Evolutionary conservation across 92 coral and sea anemone genomes (phyloP).

Genomic region (Palythoa caribaeorum): DNA sequence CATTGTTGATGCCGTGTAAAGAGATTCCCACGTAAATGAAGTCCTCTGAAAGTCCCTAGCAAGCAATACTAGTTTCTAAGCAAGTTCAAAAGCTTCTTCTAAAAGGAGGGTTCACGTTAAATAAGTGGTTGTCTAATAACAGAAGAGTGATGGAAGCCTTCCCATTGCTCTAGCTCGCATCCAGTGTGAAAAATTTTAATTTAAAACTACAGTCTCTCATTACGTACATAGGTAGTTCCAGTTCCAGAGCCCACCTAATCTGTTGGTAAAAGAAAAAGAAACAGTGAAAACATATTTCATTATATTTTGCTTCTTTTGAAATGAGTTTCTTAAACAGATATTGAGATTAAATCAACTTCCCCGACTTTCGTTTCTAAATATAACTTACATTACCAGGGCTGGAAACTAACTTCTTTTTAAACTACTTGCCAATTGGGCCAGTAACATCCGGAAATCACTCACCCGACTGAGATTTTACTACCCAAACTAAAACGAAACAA

Average conservation of each 20-base stretch:
- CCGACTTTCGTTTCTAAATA: too few relatives aligned
- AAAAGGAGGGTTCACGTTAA: slow-evolving; percentile 74
- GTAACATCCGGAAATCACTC: too few relatives aligned
- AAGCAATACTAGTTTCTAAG: slow-evolving; percentile 56
- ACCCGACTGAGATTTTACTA: too few relatives aligned
- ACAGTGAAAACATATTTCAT: background rate
- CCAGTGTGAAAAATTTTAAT: background rate
- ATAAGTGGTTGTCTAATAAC: slow-evolving; percentile 70
- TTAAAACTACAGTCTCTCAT: background rate
- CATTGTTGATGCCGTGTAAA: slow-evolving; percentile 40
- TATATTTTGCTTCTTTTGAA: background rate
- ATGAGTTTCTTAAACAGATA: too few relatives aligned
- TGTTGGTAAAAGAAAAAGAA: background rate
- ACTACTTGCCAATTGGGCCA: too few relatives aligned
- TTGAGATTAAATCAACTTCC: too few relatives aligned
- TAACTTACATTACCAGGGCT: too few relatives aligned
- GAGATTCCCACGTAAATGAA: slow-evolving; percentile 68
- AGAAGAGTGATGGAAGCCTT: slow-evolving; percentile 66
- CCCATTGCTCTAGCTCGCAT: slow-evolving; percentile 60
- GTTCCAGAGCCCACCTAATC: background rate
- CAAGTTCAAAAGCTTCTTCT: slow-evolving; percentile 55
- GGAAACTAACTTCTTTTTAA: too few relatives aligned
- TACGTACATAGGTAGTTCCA: slow-evolving; percentile 93
- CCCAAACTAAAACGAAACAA: too few relatives aligned
- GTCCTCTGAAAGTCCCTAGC: slow-evolving; percentile 53